phyloP scores from a whole-genome alignment of 2,888 invertebrate species.

The Bursaphelenchus okinawaensis region DNA sequence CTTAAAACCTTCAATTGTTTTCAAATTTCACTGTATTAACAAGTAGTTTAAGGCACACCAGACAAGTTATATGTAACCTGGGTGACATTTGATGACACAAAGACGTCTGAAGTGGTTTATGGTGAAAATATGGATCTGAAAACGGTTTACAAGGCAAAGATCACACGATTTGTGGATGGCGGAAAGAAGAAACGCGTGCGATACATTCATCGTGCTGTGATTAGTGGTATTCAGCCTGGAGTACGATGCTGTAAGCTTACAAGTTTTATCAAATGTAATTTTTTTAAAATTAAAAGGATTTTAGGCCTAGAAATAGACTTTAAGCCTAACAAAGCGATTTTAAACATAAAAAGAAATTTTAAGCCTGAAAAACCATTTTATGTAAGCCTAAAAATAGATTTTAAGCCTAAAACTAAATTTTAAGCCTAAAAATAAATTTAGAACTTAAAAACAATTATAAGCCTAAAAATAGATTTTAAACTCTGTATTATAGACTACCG shows the following conservation, averaged over 20 bases:
- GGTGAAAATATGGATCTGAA: slow-evolving; percentile 10
- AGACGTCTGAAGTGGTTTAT: slow-evolving; percentile 17
- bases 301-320: no score
- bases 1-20: background rate
- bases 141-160: slow-evolving; percentile 11
- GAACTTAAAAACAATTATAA: background rate
- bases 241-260: slow-evolving; percentile 18
- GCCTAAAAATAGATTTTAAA: background rate
- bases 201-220: slow-evolving; percentile 24
- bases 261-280: no score
- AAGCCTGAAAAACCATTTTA: no score
- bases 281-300: no score
- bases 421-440: no score
- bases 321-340: no score
- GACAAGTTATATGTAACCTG: slow-evolving; percentile 21
- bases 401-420: no score
- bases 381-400: background rate
- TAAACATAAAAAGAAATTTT: no score
- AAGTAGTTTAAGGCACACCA: slow-evolving; percentile 16
- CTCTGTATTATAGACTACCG: slow-evolving; percentile 38
- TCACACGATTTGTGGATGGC: slow-evolving; percentile 16
- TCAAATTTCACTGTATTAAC: no score
- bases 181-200: slow-evolving; percentile 7
- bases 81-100: slow-evolving; percentile 28
- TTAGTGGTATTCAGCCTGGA: slow-evolving; percentile 16